phyloP scores from a whole-genome alignment of 2,888 invertebrate genomes.

The Neoaliturus tenellus region DNA sequence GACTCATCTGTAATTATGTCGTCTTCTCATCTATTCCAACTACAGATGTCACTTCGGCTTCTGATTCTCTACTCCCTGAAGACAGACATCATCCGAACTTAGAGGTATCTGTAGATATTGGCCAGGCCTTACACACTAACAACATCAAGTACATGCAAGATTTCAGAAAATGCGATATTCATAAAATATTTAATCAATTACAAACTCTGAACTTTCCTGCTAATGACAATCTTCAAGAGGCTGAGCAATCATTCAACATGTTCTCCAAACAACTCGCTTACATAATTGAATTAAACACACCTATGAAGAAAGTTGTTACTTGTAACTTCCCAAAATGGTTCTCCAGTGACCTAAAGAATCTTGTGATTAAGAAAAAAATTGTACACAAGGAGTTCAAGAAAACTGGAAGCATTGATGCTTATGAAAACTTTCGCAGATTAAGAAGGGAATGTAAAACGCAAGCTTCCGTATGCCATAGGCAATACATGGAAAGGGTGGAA shows the following conservation, averaged over 20 bases:
- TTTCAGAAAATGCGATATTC: background rate
- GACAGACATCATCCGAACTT: constrained; percentile 13
- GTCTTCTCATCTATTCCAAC: background rate
- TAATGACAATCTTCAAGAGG: too few relatives aligned
- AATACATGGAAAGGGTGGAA: too few relatives aligned
- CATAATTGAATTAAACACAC: background rate
- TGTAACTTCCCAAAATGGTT: constrained; percentile 10
- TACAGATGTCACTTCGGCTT: background rate
- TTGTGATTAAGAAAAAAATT: background rate
- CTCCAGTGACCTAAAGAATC: background rate
- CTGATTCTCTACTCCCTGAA: background rate
- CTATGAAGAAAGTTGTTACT: background rate
- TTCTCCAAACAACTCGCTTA: background rate
- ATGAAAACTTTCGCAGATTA: background rate
- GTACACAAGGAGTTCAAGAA: background rate
- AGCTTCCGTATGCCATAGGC: too few relatives aligned
- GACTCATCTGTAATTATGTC: too few relatives aligned
- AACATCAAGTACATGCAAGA: background rate
- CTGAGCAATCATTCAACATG: background rate
- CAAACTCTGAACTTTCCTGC: background rate
- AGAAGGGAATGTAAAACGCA: too few relatives aligned
- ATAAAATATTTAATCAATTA: background rate
- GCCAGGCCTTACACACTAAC: background rate
- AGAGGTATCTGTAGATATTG: background rate
- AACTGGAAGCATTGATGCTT: too few relatives aligned